Evolutionary conservation across 2,113 vertebrate species (phyloP).

Genomic region (Corvus hawaiiensis): DNA sequence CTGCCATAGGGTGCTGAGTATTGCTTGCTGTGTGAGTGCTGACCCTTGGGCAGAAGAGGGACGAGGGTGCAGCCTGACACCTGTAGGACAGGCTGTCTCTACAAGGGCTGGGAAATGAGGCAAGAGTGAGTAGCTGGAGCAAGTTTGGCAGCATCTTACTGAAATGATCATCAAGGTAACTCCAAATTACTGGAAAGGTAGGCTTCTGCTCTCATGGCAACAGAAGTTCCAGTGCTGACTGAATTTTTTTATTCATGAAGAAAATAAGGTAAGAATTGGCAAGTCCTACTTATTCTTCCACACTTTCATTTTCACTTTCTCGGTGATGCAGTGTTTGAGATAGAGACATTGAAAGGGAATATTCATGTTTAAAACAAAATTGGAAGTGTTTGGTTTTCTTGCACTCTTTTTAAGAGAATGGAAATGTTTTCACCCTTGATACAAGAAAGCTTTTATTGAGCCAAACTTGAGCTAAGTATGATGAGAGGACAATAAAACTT

Average conservation of each 20-base stretch:
- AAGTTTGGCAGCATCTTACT: neutral
- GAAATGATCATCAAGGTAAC: neutral
- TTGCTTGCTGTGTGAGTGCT: neutral
- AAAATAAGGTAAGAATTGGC: neutral
- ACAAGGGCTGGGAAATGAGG: neutral
- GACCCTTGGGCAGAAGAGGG: neutral
- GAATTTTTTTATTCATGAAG: neutral
- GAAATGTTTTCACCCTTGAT: neutral
- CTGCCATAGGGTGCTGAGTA: neutral
- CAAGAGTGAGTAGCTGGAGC: neutral
- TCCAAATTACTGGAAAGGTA: neutral
- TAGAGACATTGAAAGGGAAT: neutral
- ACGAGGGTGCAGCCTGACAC: neutral
- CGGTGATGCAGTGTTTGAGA: neutral
- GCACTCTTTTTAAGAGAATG: neutral
- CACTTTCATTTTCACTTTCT: neutral
- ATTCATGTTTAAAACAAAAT: neutral
- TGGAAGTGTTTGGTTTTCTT: neutral
- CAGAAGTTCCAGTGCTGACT: neutral
- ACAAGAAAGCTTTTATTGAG: neutral
- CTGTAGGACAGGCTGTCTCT: neutral
- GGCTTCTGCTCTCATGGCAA: neutral
- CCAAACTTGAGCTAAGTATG: neutral
- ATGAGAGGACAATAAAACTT: constrained; percentile 6
- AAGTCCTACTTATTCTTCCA: neutral